Conservation (phyloP, 2,113 vertebrate species). For the Brienomyrus brachyistius region DNA sequence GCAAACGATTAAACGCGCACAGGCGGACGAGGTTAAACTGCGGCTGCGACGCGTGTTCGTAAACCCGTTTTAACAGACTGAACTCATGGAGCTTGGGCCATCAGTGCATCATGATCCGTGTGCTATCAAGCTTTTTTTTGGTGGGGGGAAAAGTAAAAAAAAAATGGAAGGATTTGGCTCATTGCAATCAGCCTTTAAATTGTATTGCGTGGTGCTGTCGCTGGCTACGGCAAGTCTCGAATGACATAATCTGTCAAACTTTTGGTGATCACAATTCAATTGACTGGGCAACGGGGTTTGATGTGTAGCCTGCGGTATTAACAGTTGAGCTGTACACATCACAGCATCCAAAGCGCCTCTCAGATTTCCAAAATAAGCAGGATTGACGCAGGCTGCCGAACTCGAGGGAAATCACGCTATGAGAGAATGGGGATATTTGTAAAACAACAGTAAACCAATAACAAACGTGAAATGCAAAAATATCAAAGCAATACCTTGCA, state of each 20-base stretch:
- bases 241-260: neutral
- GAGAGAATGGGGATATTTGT: neutral
- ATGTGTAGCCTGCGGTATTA: neutral
- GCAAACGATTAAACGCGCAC: neutral
- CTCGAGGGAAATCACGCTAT: neutral
- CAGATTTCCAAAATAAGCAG: neutral
- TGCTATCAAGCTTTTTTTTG: neutral
- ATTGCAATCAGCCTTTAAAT: neutral
- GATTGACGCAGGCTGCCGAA: neutral
- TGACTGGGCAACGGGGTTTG: neutral
- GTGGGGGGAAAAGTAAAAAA: neutral
- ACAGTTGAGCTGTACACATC: neutral
- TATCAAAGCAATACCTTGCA: slow-evolving; percentile 77
- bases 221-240: neutral
- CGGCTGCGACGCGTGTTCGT: neutral
- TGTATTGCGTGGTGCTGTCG: neutral
- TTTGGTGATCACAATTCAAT: neutral
- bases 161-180: neutral
- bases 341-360: neutral
- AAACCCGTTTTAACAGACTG: neutral
- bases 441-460: neutral
- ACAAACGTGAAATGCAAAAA: neutral
- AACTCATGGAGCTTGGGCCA: neutral
- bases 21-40: neutral
- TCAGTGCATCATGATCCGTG: neutral